These are phyloP conservation scores for Hemiscyllium ocellatum DNA, from an alignment of 2,113 vertebrate species.

Conservation along the genomic window DNA sequence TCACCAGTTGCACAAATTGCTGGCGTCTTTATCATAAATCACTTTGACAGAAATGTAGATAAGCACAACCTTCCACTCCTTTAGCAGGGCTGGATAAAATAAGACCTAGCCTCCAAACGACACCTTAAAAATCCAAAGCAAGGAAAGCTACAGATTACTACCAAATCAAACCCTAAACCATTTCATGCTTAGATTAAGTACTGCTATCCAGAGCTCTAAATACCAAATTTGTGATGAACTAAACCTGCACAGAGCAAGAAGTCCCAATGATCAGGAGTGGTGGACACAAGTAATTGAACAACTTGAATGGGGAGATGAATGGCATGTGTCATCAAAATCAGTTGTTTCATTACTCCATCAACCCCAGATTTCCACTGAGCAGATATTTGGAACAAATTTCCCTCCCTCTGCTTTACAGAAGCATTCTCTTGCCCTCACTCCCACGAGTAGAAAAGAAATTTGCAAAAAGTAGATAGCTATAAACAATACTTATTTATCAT, in stretches of 20 bases:
- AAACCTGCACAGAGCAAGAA: background rate
- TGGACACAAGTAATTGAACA: background rate
- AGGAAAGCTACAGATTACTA: background rate
- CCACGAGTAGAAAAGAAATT: background rate
- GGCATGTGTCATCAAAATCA: background rate
- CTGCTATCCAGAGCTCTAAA: background rate
- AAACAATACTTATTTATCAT: background rate
- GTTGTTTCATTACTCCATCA: background rate
- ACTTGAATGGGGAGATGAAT: background rate
- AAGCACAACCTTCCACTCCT: background rate
- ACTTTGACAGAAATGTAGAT: background rate
- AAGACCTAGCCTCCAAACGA: background rate
- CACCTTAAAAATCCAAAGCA: background rate
- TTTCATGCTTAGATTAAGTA: background rate
- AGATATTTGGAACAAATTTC: background rate
- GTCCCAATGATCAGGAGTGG: background rate
- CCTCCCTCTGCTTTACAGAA: background rate
- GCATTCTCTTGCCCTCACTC: background rate
- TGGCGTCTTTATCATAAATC: background rate
- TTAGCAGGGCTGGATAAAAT: background rate
- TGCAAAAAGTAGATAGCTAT: background rate
- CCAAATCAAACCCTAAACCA: background rate
- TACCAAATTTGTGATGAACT: background rate
- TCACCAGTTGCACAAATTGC: background rate
- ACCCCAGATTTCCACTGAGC: background rate